These are phyloP conservation scores for Streptopelia turtur DNA, from an alignment of 2,797 vertebrate species.

Conservation along the genomic window DNA sequence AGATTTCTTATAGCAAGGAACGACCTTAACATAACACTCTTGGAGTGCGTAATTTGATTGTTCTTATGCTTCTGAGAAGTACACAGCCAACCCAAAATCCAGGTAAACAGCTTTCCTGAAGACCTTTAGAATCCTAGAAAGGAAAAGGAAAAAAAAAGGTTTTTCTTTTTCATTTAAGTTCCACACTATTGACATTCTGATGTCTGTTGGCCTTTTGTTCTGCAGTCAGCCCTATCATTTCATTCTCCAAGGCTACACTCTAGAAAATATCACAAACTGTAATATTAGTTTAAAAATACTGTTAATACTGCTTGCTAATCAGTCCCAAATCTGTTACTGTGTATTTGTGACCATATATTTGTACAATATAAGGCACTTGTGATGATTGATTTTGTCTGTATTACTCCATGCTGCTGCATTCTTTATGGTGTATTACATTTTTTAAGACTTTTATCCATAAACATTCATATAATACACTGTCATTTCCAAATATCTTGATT, in stretches of 20 bases:
- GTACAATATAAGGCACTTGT: rapidly evolving
- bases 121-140: neutral
- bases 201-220: neutral
- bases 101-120: neutral
- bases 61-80: neutral
- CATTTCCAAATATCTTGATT: neutral
- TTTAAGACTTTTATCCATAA: neutral
- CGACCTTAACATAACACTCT: neutral
- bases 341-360: neutral
- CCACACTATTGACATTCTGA: neutral
- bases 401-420: neutral
- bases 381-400: neutral
- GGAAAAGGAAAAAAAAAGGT: rapidly evolving
- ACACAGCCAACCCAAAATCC: neutral
- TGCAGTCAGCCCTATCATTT: neutral
- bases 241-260: neutral
- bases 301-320: neutral
- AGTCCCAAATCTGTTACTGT: neutral
- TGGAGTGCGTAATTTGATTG: neutral
- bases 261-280: neutral
- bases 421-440: neutral
- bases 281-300: neutral
- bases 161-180: neutral
- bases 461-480: neutral
- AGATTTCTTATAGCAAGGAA: neutral